phyloP scores from a whole-genome alignment of 1,140 invertebrate genomes.

The Trinorchestia longiramus region DNA sequence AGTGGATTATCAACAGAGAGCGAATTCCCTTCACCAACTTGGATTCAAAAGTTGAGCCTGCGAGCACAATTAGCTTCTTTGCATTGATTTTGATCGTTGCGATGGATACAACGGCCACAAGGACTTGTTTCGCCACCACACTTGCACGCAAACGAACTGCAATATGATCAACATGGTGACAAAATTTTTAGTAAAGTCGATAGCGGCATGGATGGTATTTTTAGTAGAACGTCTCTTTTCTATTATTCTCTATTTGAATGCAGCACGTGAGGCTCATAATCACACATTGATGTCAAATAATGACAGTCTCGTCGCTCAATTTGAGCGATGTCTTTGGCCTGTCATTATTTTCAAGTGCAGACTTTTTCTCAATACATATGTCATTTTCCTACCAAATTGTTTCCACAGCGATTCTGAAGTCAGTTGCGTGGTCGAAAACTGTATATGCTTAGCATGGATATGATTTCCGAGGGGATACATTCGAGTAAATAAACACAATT shows the following conservation, averaged over 20 bases:
- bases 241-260: background rate
- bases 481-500: background rate
- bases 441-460: background rate
- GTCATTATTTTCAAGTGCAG: background rate
- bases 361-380: background rate
- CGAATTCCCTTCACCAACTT: constrained; percentile 32
- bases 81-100: constrained; percentile 38
- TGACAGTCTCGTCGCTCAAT: background rate
- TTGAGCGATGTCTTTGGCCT: background rate
- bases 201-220: background rate
- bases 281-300: background rate
- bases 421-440: background rate
- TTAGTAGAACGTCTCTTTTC: background rate
- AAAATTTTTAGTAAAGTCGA: background rate
- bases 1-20: background rate
- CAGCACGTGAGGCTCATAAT: background rate
- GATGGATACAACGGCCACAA: background rate
- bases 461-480: background rate
- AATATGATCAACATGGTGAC: background rate
- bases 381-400: background rate
- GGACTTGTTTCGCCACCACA: background rate
- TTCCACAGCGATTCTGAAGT: background rate
- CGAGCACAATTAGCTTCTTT: constrained; percentile 18
- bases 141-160: background rate
- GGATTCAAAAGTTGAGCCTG: constrained; percentile 37